Evolutionary conservation across 1,140 invertebrate species (phyloP), one percentile per base, ranked within the genome.

Genomic region (Pantala flavescens): DNA sequence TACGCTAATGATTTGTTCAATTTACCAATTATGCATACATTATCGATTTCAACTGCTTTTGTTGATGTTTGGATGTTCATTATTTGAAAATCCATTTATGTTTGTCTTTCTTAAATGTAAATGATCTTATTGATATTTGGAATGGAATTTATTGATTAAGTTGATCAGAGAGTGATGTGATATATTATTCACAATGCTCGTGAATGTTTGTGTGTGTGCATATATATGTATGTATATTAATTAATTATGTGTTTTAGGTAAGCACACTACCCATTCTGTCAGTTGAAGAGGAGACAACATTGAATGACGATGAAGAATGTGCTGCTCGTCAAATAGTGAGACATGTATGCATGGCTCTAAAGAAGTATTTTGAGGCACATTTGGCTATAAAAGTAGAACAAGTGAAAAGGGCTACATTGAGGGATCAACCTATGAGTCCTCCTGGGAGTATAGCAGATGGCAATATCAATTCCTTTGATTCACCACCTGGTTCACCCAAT

Each of bases 341-440:
- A 14, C 95, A 98, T 81, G 96, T 98, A 2, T 95, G 93, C 79
- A 90, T 93, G 9, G 93, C 96, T 2, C 85, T 98, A 0, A 93
- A 96, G 80, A 88, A 91, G 75, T 98, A 98, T 78, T 91, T 96
- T 82, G 96, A 98, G 82, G 91, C 93, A 1, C 97, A 98, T 83
- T 83, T 98, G 43, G 88, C 91, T 78, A 85, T 92, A 55, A 93
- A 95, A 80, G 91, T 91, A 14, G 93, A 95, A 76, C 90, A 92
- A 76, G 85, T 97, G 0, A 87, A 90, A 77, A 81, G 92, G 76
- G 84, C 86, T 0, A 86, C 89, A 79, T 83, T 80, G 36, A 77
- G 85, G 49, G 82, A 79, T 77, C 82, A 82, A 73, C 49, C 49
- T 19, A 63, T 63, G 49, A 63, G 49, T 21, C 49, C 71, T 5